Percentiles rank a stretch among this genome's conserved stretches.
These are phyloP conservation scores for Ectropis grisescens DNA, from an alignment of 1,140 invertebrate genomes.

Conservation along the genomic window DNA sequence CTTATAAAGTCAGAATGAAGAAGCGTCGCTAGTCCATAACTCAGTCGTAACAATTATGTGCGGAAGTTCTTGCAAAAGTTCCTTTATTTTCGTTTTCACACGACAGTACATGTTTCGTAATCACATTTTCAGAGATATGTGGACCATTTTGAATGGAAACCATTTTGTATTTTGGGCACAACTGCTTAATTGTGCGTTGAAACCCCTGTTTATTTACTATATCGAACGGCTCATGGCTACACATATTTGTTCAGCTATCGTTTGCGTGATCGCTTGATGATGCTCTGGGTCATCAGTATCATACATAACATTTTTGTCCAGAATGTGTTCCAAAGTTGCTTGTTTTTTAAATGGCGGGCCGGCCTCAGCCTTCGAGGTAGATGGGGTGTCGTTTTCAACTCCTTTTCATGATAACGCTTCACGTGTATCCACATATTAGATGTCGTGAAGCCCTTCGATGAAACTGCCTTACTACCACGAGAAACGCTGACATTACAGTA, in stretches of 20 bases:
- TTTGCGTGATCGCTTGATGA: slow-evolving; percentile 1
- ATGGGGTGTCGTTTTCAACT: slow-evolving; percentile 1
- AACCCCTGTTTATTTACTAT: slow-evolving; percentile 7
- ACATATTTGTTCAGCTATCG: slow-evolving; percentile 5
- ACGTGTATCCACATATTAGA: slow-evolving; percentile 2
- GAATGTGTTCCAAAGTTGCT: background rate
- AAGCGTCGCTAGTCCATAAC: slow-evolving; percentile 5
- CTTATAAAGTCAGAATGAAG: slow-evolving; percentile 3
- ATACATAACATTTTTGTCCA: slow-evolving; percentile 1
- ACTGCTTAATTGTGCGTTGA: slow-evolving; percentile 3
- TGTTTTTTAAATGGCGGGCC: too few relatives aligned
- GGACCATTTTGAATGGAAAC: slow-evolving; percentile 5
- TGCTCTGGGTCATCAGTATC: slow-evolving; percentile 1
- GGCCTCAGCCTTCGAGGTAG: too few relatives aligned
- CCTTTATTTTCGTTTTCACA: slow-evolving; percentile 3
- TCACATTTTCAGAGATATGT: slow-evolving; percentile 7
- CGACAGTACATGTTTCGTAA: slow-evolving; percentile 5
- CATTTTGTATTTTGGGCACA: slow-evolving; percentile 7
- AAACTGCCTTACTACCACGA: slow-evolving; percentile 1
- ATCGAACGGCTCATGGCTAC: slow-evolving; percentile 7
- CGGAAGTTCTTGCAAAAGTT: slow-evolving; percentile 2
- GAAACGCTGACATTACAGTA: slow-evolving; percentile 1
- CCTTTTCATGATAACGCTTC: slow-evolving; percentile 4
- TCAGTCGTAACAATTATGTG: slow-evolving; percentile 2
- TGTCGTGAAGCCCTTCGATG: slow-evolving; percentile 1